A percentile compares a stretch with the other conserved stretches of the same genome.
phyloP scores from a whole-genome alignment of 2,797 vertebrate genomes.

The Gobionotothen gibberifrons region DNA sequence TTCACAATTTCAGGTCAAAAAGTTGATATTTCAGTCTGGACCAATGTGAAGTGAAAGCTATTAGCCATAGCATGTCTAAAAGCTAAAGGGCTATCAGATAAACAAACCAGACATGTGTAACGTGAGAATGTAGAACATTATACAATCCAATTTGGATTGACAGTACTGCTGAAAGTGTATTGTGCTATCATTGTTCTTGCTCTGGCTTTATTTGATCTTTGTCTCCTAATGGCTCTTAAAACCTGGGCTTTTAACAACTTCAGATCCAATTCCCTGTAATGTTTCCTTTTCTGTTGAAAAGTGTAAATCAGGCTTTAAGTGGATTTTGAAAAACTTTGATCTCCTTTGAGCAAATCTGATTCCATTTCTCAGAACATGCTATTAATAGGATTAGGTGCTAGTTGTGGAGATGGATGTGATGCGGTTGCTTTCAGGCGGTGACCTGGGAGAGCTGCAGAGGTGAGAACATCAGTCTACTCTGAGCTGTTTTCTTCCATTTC shows the following conservation, averaged over 20 bases:
- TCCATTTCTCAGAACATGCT: conserved; percentile 26
- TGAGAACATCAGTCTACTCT: conserved; percentile 40
- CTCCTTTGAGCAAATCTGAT: conserved; percentile 41
- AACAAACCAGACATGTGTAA: conserved; percentile 7
- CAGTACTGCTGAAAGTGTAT: conserved; percentile 7
- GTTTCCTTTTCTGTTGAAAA: conserved; percentile 30
- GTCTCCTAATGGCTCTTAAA: conserved; percentile 45
- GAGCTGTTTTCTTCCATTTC: conserved; percentile 25
- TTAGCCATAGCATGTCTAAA: not conserved
- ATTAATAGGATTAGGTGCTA: conserved; percentile 52
- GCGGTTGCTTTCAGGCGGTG: conserved; percentile 31
- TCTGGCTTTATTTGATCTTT: conserved; percentile 49
- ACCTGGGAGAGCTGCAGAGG: conserved; percentile 17
- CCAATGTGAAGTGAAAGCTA: not conserved
- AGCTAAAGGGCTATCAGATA: conserved; percentile 1
- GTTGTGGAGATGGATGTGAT: conserved; percentile 38
- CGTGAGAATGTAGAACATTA: conserved; percentile 12
- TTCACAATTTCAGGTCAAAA: no score
- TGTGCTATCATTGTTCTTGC: conserved; percentile 1
- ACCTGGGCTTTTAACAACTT: conserved; percentile 49
- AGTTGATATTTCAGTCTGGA: not conserved
- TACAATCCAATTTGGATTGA: conserved; percentile 24
- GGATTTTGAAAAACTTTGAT: conserved; percentile 29
- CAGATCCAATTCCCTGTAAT: conserved; percentile 32
- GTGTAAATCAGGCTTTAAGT: conserved; percentile 45